A percentile compares a stretch with the other conserved stretches of the same genome.
Evolutionary conservation across 92 coral and sea anemone species (phyloP).

Genomic region (Epizoanthus scotinus): DNA sequence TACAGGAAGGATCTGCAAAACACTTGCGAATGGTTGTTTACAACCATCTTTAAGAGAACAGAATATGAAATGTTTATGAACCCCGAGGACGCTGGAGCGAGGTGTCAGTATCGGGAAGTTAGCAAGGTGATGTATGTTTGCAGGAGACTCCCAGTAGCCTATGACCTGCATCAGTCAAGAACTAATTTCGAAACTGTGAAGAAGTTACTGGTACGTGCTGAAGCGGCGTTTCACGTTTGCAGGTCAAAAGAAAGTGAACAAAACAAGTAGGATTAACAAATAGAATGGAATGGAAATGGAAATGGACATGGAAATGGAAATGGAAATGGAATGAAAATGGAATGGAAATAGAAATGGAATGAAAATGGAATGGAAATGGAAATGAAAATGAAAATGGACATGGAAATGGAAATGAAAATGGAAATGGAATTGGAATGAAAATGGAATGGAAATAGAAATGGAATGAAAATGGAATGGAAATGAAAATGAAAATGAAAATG

Average conservation of each 20-base stretch:
- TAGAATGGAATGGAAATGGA: background rate
- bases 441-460: no score
- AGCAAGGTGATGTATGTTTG: background rate
- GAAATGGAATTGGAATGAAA: no score
- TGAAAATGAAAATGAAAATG: no score
- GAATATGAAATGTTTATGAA: slow-evolving; percentile 26
- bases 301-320: no score
- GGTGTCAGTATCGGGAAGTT: background rate
- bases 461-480: no score
- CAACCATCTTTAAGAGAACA: slow-evolving; percentile 11
- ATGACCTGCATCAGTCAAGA: background rate
- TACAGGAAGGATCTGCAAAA: slow-evolving; percentile 54
- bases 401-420: no score
- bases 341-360: no score
- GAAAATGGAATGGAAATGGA: no score
- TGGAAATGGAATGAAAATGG: no score
- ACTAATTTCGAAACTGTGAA: slow-evolving; percentile 10
- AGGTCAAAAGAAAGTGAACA: background rate
- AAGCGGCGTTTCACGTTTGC: background rate
- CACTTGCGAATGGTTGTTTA: slow-evolving; percentile 41
- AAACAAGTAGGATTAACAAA: background rate
- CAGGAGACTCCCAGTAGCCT: background rate
- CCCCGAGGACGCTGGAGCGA: slow-evolving; percentile 30
- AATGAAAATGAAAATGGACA: no score
- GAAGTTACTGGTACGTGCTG: background rate